Conservation (phyloP, 2,888 invertebrate genomes). For the Anorthoa munda region DNA sequence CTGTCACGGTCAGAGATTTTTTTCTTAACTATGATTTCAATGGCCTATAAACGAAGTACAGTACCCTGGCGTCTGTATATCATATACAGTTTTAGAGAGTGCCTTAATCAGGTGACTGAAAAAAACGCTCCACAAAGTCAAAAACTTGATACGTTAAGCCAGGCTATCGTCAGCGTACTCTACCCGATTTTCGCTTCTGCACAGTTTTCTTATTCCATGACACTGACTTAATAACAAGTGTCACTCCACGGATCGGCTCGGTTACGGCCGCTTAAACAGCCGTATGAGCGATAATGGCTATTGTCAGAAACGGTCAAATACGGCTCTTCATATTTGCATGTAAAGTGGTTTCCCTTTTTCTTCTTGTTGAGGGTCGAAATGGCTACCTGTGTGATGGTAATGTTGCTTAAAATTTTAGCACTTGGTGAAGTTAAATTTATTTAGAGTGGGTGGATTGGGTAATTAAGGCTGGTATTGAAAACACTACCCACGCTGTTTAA, state of each 20-base stretch:
- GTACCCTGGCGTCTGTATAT: too few relatives aligned
- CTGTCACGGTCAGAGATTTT: too few relatives aligned
- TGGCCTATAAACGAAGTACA: too few relatives aligned
- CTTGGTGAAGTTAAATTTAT: neutral
- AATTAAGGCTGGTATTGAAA: neutral
- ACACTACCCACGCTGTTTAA: neutral
- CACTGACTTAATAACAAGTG: conserved; percentile 41
- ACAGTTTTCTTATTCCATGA: conserved; percentile 2
- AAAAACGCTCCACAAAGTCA: too few relatives aligned
- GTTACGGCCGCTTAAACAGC: conserved; percentile 19
- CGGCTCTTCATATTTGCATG: conserved; percentile 39
- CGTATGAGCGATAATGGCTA: conserved; percentile 25
- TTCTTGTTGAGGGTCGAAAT: conserved; percentile 13
- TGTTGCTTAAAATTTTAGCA: conserved; percentile 8
- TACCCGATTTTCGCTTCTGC: neutral
- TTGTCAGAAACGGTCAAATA: conserved; percentile 34
- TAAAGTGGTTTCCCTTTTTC: conserved; percentile 41
- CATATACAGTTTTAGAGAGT: too few relatives aligned
- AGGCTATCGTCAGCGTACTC: too few relatives aligned
- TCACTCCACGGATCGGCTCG: conserved; percentile 34
- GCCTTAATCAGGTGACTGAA: too few relatives aligned
- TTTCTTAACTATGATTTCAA: too few relatives aligned
- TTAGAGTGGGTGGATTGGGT: neutral
- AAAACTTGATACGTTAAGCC: too few relatives aligned
- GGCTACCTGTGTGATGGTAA: conserved; percentile 20